These are phyloP conservation scores for Calyptommatus sinebrachiatus DNA, from an alignment of 2,113 vertebrate species.

Conservation along the genomic window DNA sequence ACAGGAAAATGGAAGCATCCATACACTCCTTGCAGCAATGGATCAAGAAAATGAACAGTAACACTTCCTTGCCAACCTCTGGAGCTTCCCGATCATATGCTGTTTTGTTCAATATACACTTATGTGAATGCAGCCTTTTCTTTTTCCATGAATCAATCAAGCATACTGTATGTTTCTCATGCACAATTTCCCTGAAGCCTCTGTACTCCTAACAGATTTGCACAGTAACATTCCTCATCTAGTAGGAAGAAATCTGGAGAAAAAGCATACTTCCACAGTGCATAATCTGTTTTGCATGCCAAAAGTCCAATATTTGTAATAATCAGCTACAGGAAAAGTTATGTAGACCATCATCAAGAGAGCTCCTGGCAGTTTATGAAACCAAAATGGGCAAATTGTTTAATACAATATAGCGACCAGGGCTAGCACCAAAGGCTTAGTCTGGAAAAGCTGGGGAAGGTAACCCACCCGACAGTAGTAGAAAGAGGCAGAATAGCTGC, in stretches of 20 bases:
- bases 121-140: not conserved
- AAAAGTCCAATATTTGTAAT: too few relatives aligned
- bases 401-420: too few relatives aligned
- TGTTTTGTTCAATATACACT: slow-evolving; percentile 7
- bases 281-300: too few relatives aligned
- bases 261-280: too few relatives aligned
- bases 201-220: not conserved
- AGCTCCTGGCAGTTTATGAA: too few relatives aligned
- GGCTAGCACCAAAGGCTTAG: too few relatives aligned
- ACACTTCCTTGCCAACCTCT: not conserved
- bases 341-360: too few relatives aligned
- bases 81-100: not conserved
- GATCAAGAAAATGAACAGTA: slow-evolving; percentile 46
- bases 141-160: not conserved
- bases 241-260: not conserved
- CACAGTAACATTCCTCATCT: not conserved
- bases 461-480: too few relatives aligned
- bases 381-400: too few relatives aligned
- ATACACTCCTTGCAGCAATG: slow-evolving; percentile 63
- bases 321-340: too few relatives aligned
- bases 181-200: not conserved
- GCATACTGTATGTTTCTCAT: not conserved
- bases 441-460: too few relatives aligned
- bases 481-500: too few relatives aligned
- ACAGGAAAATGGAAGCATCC: slow-evolving; percentile 45